These are phyloP conservation scores for Triplophysa dalaica DNA, from an alignment of 2,113 vertebrate genomes.

Conservation along the genomic window DNA sequence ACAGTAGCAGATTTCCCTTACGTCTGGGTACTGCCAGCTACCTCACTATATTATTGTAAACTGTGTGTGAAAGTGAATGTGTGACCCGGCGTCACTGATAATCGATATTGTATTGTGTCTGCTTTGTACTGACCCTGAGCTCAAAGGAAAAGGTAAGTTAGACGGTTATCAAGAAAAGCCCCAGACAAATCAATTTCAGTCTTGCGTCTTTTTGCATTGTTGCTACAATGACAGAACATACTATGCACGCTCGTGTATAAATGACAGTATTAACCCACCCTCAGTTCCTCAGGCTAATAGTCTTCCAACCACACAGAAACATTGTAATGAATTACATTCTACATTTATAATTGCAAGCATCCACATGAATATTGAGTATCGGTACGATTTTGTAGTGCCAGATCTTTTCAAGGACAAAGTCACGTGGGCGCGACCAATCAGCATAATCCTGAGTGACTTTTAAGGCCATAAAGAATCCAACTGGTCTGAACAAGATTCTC, in stretches of 20 bases:
- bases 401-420: constrained; percentile 27
- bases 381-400: background rate
- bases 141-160: constrained; percentile 21
- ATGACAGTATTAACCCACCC: constrained; percentile 6
- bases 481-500: constrained; percentile 4
- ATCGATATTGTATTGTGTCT: background rate
- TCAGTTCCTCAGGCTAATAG: constrained; percentile 3
- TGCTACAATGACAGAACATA: constrained; percentile 18
- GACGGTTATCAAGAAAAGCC: constrained; percentile 9
- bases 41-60: background rate
- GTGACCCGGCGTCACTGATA: background rate
- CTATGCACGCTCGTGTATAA: background rate
- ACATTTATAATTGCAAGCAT: constrained; percentile 28
- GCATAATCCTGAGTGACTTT: constrained; percentile 11
- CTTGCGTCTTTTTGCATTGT: background rate
- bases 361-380: background rate
- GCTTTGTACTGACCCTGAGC: constrained; percentile 16
- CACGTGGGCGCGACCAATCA: background rate
- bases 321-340: constrained; percentile 8
- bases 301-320: constrained; percentile 18
- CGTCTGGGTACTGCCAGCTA: no score
- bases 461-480: constrained; percentile 3
- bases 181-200: constrained; percentile 20
- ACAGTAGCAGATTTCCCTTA: no score
- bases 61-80: background rate